A percentile compares a stretch with the other conserved stretches of the same genome.
Evolutionary conservation across 1,140 invertebrate genomes (phyloP).

Genomic region (Zophobas morio): DNA sequence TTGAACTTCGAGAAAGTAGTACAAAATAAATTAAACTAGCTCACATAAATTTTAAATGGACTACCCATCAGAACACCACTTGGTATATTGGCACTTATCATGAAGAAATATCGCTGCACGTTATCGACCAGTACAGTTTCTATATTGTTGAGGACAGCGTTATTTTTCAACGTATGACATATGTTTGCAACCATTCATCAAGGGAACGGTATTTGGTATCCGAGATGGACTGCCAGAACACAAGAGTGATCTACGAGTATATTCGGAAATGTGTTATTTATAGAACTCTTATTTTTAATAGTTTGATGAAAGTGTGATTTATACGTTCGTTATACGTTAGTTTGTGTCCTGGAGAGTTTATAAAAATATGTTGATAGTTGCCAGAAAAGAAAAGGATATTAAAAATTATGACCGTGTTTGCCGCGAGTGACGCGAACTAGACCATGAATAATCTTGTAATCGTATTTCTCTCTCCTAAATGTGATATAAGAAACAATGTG

Average conservation of each 20-base stretch:
- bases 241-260: background rate
- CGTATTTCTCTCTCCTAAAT: too few relatives aligned
- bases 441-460: too few relatives aligned
- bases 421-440: too few relatives aligned
- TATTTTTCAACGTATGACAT: constrained; percentile 33
- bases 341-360: constrained; percentile 3
- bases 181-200: constrained; percentile 29
- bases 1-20: too few relatives aligned
- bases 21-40: too few relatives aligned
- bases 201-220: constrained; percentile 2
- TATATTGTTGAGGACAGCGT: constrained; percentile 25
- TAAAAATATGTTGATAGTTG: background rate
- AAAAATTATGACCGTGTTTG: constrained; percentile 10
- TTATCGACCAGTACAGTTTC: constrained; percentile 23
- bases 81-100: constrained; percentile 29
- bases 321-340: constrained; percentile 24
- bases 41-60: too few relatives aligned
- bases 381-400: constrained; percentile 14
- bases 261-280: constrained; percentile 12
- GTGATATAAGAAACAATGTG: too few relatives aligned
- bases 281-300: constrained; percentile 35
- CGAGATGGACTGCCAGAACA: constrained; percentile 24
- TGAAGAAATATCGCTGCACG: constrained; percentile 12
- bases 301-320: constrained; percentile 12
- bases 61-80: background rate